Evolutionary conservation across 2,888 invertebrate species (phyloP), one percentile per base, ranked within the genome.

Genomic region (Myopa tessellatipennis): DNA sequence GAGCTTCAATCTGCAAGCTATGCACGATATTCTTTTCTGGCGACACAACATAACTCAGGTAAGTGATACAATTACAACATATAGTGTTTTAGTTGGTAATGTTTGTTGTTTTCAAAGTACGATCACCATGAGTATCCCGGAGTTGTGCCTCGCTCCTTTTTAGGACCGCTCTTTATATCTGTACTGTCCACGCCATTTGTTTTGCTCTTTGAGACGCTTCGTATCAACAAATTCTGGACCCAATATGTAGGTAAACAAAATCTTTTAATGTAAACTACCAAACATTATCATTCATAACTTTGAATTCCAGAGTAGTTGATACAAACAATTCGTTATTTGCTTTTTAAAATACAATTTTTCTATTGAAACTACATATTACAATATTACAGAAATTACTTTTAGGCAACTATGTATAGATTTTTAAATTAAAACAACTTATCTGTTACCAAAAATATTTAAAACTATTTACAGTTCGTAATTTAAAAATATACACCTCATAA

Each of bases 81-180:
- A 45, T 8, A 1, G 45, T 45, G 1, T 45, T 45, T 45, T 18
- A 10, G 38, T 14, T 65, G 3, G 6, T 12, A 70, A 55, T n/a
- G 0, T 50, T 40, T 12, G 38, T 18, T 68, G 10, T 82, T 79
- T 79, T 91, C 92, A 85, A 90, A 98, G 97, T 99, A 98, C 90
- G 99, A 99, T 90, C 99, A 99, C 90, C 92, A 95, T 88, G 96
- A 98, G 87, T 99, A 96, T 91, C 97, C 99, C 85, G 95, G 99
- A 79, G 98, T 99, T 79, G 99, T 99, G 78, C 99, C 99, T 74
- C 92, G 99, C 82, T 95, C 97, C 45, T 99, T 99, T 90, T 88
- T 99, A 78, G 99, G 99, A 36, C 96, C 99, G 52, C 88, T 98
- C 38, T 90, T 94, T 79, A 91, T 99, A 82, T 94, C 97, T 0